Base-by-base conservation (phyloP, 2,888 invertebrate species). In the Luperina nickerlii region DNA sequence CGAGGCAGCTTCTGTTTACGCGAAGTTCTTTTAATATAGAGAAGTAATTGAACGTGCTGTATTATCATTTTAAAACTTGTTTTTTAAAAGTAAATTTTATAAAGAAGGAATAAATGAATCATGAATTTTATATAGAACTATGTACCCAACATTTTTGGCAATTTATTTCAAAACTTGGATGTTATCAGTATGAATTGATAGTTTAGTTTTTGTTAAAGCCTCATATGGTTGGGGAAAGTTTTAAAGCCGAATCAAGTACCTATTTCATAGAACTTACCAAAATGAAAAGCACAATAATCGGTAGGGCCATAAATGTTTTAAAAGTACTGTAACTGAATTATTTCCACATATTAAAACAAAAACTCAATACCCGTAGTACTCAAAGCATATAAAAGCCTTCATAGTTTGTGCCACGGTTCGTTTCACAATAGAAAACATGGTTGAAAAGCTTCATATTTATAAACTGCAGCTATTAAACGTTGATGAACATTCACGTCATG, bases 381-480 rank as follows among this genome's bases (percentile, higher is more conserved):
- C 15, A 69, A 60, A 45, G 32, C 24, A 24, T 65, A 82, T 63
- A 63, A 65, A n/a, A 20, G 1, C 27, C 9, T 42, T 20, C 24
- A 24, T 45, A 65, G 66, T 75, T 54, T 69, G 45, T 42, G 27
- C 20, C 45, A 48, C 38, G 66, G 79, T 67, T 63, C 67, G 81
- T 68, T 80, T 74, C 63, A 80, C 74, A 80, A 80, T 85, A 76
- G 71, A 74, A 32, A 80, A 76, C 54, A 62, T 57, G 73, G 63
- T 27, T 42, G 63, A 65, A 62, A 69, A 60, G 72, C 84, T 66
- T 79, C 71, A 84, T 74, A 87, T 79, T 84, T 79, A 87, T 87
- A 79, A 84, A 84, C 85, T 65, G 75, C 67, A 57, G 63, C 74
- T 65, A 62, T 84, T 85, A 73, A 84, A 72, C 71, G 87, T 87